phyloP scores from a whole-genome alignment of 2,113 vertebrate genomes.

The Emydura subglobosa region DNA sequence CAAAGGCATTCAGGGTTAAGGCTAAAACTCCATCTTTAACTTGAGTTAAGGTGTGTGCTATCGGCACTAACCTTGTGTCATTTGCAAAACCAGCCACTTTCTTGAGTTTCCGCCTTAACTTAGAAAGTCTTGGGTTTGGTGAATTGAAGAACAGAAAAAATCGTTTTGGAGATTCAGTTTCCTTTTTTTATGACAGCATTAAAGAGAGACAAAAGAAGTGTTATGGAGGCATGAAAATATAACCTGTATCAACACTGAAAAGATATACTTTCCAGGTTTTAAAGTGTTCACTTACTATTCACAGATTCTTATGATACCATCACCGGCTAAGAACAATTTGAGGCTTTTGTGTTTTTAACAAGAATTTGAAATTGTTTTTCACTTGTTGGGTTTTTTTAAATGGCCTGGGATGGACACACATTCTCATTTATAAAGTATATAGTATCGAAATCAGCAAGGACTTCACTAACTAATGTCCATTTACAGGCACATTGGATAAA shows the following conservation, averaged over 20 bases:
- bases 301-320: neutral
- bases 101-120: slow-evolving; percentile 30
- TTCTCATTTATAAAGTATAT: rapidly evolving
- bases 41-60: neutral
- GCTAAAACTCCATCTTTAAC: neutral
- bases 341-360: neutral
- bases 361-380: slow-evolving; percentile 14
- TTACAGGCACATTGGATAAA: neutral
- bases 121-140: slow-evolving; percentile 47
- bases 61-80: neutral
- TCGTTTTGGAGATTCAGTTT: slow-evolving; percentile 51
- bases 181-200: slow-evolving; percentile 28
- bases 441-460: slow-evolving; percentile 6
- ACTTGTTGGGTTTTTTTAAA: neutral
- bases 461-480: rapidly evolving
- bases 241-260: neutral
- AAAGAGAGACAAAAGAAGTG: neutral
- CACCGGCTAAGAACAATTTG: neutral
- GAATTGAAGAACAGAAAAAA: slow-evolving; percentile 41
- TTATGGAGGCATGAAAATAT: slow-evolving; percentile 44
- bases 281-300: neutral
- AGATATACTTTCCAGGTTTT: neutral
- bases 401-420: neutral
- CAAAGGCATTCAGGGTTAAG: neutral
- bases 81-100: slow-evolving; percentile 52